Conservation (phyloP, 1,140 invertebrate genomes). For the Portunus trituberculatus region DNA sequence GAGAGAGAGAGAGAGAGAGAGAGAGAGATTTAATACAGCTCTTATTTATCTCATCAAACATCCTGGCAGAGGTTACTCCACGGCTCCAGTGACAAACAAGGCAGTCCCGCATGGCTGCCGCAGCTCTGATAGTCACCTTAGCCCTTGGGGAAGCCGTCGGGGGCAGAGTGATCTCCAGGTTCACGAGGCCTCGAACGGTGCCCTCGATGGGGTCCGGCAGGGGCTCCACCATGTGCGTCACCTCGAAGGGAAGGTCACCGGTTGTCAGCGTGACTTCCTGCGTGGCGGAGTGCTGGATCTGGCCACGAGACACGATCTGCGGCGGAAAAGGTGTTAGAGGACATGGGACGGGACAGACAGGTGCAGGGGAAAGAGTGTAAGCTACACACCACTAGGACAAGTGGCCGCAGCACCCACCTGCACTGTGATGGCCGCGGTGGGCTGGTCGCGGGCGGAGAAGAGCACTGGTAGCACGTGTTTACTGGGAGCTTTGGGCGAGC, state of each 20-base stretch:
- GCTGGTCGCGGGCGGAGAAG: slow-evolving; percentile 37
- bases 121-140: neutral
- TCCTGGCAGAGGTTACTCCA: too few relatives aligned
- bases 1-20: too few relatives aligned
- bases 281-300: slow-evolving; percentile 21
- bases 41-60: too few relatives aligned
- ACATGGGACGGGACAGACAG: neutral
- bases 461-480: neutral
- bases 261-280: neutral
- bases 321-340: neutral
- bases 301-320: slow-evolving; percentile 53
- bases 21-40: too few relatives aligned
- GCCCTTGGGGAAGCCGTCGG: slow-evolving; percentile 47
- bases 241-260: slow-evolving; percentile 21
- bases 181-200: slow-evolving; percentile 50
- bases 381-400: neutral
- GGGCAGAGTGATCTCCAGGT: slow-evolving; percentile 40
- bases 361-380: neutral
- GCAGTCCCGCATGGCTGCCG: too few relatives aligned
- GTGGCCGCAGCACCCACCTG: neutral
- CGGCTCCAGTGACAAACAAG: too few relatives aligned
- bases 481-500: neutral
- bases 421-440: slow-evolving; percentile 25
- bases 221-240: slow-evolving; percentile 51
- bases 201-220: neutral